These are phyloP conservation scores for Fopius arisanus DNA, from an alignment of 1,140 invertebrate species.

Conservation along the genomic window DNA sequence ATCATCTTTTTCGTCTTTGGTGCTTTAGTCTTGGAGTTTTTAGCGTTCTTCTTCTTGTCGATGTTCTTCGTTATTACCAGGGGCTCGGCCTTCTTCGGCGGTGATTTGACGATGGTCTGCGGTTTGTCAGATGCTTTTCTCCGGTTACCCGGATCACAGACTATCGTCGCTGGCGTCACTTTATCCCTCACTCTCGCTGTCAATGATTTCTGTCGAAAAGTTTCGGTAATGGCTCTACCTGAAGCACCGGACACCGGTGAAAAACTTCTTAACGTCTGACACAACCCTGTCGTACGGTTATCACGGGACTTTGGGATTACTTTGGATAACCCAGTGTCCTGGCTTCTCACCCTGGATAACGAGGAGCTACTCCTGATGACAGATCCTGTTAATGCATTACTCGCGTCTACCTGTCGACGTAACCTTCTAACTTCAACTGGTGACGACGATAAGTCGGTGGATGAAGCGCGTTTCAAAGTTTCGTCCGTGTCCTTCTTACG, in stretches of 20 bases:
- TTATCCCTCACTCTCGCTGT: constrained; percentile 34
- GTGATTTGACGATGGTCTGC: constrained; percentile 39
- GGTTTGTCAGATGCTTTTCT: constrained; percentile 45
- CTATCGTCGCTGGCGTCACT: constrained; percentile 33
- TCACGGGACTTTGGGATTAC: constrained; percentile 27
- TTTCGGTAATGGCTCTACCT: not conserved
- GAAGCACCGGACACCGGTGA: not conserved
- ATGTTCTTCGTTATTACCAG: constrained; percentile 33
- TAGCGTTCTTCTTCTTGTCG: constrained; percentile 41
- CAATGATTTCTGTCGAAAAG: constrained; percentile 21
- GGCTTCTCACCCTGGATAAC: constrained; percentile 28
- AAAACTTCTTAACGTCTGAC: not conserved
- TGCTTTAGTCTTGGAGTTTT: constrained; percentile 39
- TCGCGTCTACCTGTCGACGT: constrained; percentile 22
- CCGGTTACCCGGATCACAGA: constrained; percentile 30
- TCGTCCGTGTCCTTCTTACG: constrained; percentile 51
- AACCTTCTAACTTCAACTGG: constrained; percentile 69
- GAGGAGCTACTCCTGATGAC: constrained; percentile 29
- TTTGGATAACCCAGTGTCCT: constrained; percentile 28
- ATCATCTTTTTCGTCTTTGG: constrained; percentile 31
- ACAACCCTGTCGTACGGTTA: constrained; percentile 7
- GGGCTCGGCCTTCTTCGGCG: constrained; percentile 40
- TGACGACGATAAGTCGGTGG: constrained; percentile 64
- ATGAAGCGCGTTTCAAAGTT: constrained; percentile 55
- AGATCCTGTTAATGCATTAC: constrained; percentile 23